phyloP scores from a whole-genome alignment of 2,113 vertebrate genomes.

The Misgurnus mizolepis region DNA sequence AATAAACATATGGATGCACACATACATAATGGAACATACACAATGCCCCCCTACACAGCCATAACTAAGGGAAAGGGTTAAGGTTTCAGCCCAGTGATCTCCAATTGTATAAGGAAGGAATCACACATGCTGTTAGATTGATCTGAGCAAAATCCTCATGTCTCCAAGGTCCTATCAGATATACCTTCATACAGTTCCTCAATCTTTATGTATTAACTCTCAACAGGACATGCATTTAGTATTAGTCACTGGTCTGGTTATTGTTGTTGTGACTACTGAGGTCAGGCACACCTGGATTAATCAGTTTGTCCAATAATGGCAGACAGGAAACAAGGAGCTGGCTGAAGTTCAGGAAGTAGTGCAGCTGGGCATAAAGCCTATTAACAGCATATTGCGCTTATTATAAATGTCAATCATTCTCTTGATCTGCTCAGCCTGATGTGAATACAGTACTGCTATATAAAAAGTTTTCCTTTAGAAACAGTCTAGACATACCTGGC shows the following conservation, averaged over 20 bases:
- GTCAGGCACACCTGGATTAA: no score
- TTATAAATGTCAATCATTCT: no score
- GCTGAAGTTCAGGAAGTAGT: no score
- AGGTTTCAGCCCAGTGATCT: background rate
- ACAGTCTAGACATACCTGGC: background rate
- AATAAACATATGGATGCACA: slow-evolving; percentile 5
- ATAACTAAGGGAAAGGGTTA: background rate
- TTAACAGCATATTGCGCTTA: no score
- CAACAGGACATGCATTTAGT: slow-evolving; percentile 1
- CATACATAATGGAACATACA: background rate
- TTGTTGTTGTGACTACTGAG: no score
- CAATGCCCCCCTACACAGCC: background rate
- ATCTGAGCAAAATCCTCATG: background rate
- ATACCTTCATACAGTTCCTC: slow-evolving; percentile 1
- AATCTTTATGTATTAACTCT: slow-evolving; percentile 3
- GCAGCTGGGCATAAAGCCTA: no score
- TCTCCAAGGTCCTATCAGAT: background rate
- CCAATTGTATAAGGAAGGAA: slow-evolving; percentile 12
- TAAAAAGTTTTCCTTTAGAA: background rate
- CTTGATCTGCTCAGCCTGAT: no score
- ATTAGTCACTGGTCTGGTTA: background rate
- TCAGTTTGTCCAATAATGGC: no score
- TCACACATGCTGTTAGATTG: background rate
- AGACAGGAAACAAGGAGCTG: no score
- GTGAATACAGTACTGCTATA: no score